Evolutionary conservation across 2,797 vertebrate species (phyloP), one percentile per base, ranked within the genome.

Genomic region (Ctenopoma multispine): DNA sequence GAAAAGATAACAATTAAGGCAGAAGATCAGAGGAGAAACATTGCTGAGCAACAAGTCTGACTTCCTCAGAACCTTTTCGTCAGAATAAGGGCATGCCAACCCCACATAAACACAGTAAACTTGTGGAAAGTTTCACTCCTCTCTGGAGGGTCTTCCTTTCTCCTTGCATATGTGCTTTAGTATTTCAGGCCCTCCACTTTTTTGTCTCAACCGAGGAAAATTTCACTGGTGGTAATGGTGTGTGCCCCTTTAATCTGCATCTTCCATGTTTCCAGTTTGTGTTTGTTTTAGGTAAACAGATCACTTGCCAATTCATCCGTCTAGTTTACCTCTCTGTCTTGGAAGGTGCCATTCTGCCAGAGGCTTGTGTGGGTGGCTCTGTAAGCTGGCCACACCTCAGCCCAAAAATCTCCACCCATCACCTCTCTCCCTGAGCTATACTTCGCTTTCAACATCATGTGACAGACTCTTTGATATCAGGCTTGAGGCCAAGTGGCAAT

Each of bases 171-270:
- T 85, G 91, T 91, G 87, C 89, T 92, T 90, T 88, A 41, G 89
- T 83, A 88, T 90, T 91, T 91, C 87, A 88, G 89, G 90, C 89
- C 86, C 88, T 88, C 21, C 47, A 34, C 75, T 79, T 84, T 89
- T 85, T 84, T 89, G 90, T 90, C 90, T 92, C 90, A 90, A 93
- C 94, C 92, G 90, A 91, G 92, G 92, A 94, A 94, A 93, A 90
- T 92, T 93, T 90, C 67, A 68, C 85, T 65, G 75, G 81, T 80
- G 72, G 87, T 79, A 62, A 81, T 74, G 72, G 79, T 71, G 71
- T 75, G 75, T 55, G 66, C 84, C 86, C 87, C 88, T 76, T 79
- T 74, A 85, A 84, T 81, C 61, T 81, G 84, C 79, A 77, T 85
- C 88, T 86, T 91, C 89, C 79, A 87, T 83, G 85, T 84, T 79